A percentile compares a stretch with the other conserved stretches of the same genome.
Conservation (phyloP, 2,797 vertebrate species). For the Lepus oiostolus region DNA sequence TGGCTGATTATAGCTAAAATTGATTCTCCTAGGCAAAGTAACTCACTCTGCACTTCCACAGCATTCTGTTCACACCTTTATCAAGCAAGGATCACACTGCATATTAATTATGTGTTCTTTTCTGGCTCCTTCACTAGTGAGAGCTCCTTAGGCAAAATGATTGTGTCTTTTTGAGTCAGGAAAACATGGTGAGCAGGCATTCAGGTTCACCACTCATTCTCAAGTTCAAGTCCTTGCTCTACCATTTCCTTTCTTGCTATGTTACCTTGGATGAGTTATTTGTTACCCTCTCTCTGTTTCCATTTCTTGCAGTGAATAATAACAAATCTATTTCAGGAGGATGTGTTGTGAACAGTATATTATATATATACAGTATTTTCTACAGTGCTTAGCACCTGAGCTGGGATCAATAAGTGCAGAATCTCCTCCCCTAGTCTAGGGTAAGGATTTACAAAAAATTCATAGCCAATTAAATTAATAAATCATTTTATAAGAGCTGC, state of each 20-base stretch:
- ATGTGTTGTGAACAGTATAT: not conserved
- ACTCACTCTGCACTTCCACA: constrained; percentile 5
- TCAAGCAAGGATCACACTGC: constrained; percentile 58
- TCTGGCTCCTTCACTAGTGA: constrained; percentile 52
- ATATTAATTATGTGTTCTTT: constrained; percentile 70
- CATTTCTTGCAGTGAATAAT: constrained; percentile 17
- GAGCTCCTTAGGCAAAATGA: constrained; percentile 30
- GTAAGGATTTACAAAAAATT: constrained; percentile 40
- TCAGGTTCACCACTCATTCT: not conserved
- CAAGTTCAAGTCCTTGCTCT: not conserved
- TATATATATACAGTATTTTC: not conserved
- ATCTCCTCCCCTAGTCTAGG: not conserved
- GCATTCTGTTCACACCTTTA: constrained; percentile 64
- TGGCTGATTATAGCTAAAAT: constrained; percentile 69
- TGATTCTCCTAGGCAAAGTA: constrained; percentile 51
- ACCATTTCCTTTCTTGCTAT: not conserved
- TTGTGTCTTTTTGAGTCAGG: constrained; percentile 29
- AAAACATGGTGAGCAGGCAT: not conserved
- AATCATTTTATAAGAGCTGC: constrained; percentile 21
- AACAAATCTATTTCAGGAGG: not conserved
- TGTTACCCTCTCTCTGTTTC: not conserved
- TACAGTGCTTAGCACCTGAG: not conserved
- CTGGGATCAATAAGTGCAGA: not conserved
- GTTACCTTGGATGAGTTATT: not conserved
- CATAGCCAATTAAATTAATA: constrained; percentile 10